A percentile compares a stretch with the other conserved stretches of the same genome.
Conservation (phyloP, 2,888 invertebrate genomes). For the Andrena marginata region DNA sequence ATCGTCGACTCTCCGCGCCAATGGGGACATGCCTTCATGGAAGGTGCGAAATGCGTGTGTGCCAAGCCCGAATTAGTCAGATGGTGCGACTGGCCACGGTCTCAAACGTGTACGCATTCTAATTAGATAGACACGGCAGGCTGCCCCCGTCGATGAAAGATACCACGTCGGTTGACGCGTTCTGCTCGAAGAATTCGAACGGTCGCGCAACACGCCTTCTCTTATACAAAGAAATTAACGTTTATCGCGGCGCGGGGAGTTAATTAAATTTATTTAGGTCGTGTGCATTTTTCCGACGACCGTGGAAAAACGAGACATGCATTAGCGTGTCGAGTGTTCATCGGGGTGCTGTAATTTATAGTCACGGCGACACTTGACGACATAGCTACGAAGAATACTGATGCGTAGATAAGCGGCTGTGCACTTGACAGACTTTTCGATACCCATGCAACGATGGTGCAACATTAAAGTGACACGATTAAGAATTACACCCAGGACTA, state of each 20-base stretch:
- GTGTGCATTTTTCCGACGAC: background rate
- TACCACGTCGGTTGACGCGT: slow-evolving; percentile 50
- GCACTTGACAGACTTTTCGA: too few relatives aligned
- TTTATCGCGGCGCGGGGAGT: slow-evolving; percentile 8
- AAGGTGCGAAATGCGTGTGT: slow-evolving; percentile 33
- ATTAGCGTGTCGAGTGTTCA: slow-evolving; percentile 1
- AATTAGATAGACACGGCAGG: slow-evolving; percentile 59
- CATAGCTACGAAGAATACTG: background rate
- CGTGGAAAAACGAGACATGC: slow-evolving; percentile 16
- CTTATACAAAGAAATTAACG: slow-evolving; percentile 13
- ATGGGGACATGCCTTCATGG: background rate
- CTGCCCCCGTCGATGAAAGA: slow-evolving; percentile 52
- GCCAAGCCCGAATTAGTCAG: slow-evolving; percentile 52
- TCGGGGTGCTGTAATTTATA: background rate
- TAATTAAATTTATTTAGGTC: slow-evolving; percentile 28
- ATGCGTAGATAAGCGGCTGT: too few relatives aligned
- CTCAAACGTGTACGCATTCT: slow-evolving; percentile 51
- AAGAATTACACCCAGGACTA: too few relatives aligned
- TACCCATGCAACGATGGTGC: too few relatives aligned
- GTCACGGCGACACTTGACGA: background rate
- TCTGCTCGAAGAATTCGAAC: slow-evolving; percentile 39
- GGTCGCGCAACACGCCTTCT: background rate
- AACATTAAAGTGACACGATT: too few relatives aligned
- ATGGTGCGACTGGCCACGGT: slow-evolving; percentile 54
- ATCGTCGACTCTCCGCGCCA: background rate